These are phyloP conservation scores for Anoura caudifer DNA, from an alignment of 2,113 vertebrate species.

Conservation along the genomic window DNA sequence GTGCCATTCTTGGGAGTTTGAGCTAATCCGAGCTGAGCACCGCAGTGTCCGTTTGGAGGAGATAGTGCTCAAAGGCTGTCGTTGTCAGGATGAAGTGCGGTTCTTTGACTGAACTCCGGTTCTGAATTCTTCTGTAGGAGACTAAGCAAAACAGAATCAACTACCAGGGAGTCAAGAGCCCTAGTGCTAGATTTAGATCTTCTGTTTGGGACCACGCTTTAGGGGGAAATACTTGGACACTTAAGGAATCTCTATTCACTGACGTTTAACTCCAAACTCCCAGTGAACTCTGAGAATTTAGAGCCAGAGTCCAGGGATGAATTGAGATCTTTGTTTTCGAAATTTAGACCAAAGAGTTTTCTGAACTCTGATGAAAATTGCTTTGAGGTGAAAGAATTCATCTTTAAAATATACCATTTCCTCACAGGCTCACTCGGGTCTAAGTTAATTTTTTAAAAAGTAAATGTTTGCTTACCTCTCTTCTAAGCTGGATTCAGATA, in stretches of 20 bases:
- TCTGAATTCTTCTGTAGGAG: background rate
- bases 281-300: background rate
- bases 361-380: background rate
- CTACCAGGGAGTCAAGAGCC: background rate
- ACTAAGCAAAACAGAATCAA: background rate
- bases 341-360: background rate
- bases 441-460: slow-evolving; percentile 27
- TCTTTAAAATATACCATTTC: background rate
- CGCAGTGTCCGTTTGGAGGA: background rate
- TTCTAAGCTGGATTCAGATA: background rate
- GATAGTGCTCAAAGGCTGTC: background rate
- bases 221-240: background rate
- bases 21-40: background rate
- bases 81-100: background rate
- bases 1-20: background rate
- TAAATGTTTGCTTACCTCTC: background rate
- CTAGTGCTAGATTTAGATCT: background rate
- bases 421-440: background rate
- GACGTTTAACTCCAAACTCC: background rate
- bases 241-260: background rate
- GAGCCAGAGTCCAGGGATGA: background rate
- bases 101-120: background rate
- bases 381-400: background rate
- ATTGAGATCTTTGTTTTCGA: slow-evolving; percentile 35
- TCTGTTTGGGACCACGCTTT: background rate